A percentile compares a stretch with the other conserved stretches of the same genome.
phyloP scores from a whole-genome alignment of 2,888 invertebrate genomes.

The Pristionchus arcanus region DNA sequence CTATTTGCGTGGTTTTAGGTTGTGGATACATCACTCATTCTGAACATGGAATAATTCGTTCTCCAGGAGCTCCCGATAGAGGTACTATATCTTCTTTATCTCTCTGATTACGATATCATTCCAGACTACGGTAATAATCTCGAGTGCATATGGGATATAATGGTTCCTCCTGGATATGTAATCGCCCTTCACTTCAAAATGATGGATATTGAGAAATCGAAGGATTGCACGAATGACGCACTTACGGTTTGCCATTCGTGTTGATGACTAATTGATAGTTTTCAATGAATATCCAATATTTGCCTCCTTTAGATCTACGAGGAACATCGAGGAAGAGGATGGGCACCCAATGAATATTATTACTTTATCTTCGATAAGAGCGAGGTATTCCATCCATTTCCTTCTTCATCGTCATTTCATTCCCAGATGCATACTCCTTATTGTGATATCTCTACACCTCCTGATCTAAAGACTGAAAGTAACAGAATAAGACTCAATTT shows the following conservation, averaged over 20 bases:
- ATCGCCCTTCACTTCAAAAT: constrained; percentile 57
- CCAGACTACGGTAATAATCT: constrained; percentile 68
- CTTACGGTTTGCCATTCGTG: constrained; percentile 15
- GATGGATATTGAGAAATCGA: constrained; percentile 41
- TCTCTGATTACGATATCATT: background rate
- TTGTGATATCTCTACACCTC: constrained; percentile 70
- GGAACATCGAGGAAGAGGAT: constrained; percentile 72
- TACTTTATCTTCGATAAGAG: constrained; percentile 74
- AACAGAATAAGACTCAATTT: constrained; percentile 75
- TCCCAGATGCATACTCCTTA: constrained; percentile 48
- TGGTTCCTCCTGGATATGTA: constrained; percentile 73
- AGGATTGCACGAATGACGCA: constrained; percentile 37
- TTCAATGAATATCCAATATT: too few relatives aligned
- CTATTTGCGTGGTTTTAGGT: constrained; percentile 42
- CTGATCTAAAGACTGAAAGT: constrained; percentile 66
- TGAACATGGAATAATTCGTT: constrained; percentile 66
- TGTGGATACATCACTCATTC: constrained; percentile 73
- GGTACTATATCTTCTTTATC: background rate
- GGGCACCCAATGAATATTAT: constrained; percentile 72
- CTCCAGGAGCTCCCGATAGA: constrained; percentile 63
- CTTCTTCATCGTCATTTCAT: background rate
- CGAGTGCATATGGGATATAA: constrained; percentile 76
- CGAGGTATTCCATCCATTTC: background rate
- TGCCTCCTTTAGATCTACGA: constrained; percentile 65
- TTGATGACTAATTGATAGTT: too few relatives aligned